Conservation (phyloP, 2,113 vertebrate species). For the Gallinago media region DNA sequence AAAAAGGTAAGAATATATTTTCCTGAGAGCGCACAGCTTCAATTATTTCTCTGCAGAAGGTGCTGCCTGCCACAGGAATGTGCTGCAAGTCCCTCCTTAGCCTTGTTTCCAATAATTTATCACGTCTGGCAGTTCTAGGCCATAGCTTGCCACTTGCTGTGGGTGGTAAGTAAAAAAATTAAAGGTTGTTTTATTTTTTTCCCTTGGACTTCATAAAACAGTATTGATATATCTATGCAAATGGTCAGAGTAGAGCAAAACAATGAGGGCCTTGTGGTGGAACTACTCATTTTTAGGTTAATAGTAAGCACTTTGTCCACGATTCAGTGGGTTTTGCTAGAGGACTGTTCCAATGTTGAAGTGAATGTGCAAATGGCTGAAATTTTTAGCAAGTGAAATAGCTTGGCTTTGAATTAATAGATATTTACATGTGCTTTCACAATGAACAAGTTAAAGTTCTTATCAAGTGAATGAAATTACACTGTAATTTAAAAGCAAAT, state of each 20-base stretch:
- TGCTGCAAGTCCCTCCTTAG: not conserved
- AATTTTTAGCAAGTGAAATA: not conserved
- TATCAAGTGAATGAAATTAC: not conserved
- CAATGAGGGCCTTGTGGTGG: not conserved
- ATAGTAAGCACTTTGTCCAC: not conserved
- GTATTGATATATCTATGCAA: not conserved
- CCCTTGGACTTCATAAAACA: not conserved
- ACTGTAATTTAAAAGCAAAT: not conserved
- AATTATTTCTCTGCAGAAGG: not conserved
- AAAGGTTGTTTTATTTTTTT: not conserved
- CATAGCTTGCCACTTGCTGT: not conserved
- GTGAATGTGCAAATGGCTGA: not conserved
- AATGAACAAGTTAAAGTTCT: not conserved
- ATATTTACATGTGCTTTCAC: not conserved
- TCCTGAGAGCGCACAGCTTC: not conserved
- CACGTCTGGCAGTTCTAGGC: not conserved
- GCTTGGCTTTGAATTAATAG: not conserved
- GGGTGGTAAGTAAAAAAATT: not conserved
- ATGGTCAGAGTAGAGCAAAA: not conserved
- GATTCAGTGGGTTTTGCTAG: not conserved
- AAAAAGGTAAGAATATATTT: not conserved
- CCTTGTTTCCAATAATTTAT: not conserved
- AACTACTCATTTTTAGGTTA: not conserved
- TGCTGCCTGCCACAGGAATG: accelerated
- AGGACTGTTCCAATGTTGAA: not conserved